Base-by-base conservation (phyloP, 2,113 vertebrate genomes). In the Cardinalis cardinalis region DNA sequence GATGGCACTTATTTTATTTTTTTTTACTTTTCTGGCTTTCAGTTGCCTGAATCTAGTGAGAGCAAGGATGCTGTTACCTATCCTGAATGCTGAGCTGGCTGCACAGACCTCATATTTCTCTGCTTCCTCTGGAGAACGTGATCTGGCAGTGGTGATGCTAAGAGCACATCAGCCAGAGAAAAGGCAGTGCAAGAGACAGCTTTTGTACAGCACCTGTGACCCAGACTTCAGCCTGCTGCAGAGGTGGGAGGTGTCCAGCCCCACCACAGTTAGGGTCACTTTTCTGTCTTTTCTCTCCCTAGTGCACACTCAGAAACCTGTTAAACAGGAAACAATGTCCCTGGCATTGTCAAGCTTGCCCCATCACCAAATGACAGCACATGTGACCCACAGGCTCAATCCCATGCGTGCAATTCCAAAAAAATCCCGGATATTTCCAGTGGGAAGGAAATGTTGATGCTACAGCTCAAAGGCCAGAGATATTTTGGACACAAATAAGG, bases 241-340 rank as follows among this genome's bases (percentile, higher is more conserved):
- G 84, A 53, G 46, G 4, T 25, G 52, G 55, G 73, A 93, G 38
- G 19, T 40, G 32, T 58, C 65, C 46, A 15, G 36, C 36, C 32
- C 17, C 46, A 31, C 36, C 41, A 44, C 0, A 2, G 28, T 24
- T 49, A 58, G 28, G 61, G 75, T 63, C 68, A 28, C 0, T 0
- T 59, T 79, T 68, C 66, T 82, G 44, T 43, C 21, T 77, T 86
- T 82, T 82, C 84, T 85, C 66, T 84, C 51, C 40, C 20, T 31
- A 31, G 8, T 58, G 55, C 46, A 44, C 38, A 34, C 34, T 34
- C 19, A 74, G 82, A 66, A 73, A n/a, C 13, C 61, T 40, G 10
- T 69, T 56, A 24, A 52, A 48, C 31, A 44, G 77, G 60, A 58
- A 65, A 29, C 34, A 26, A 18, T 6, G 21, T 73, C 34, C 19